Evolutionary conservation across 2,888 invertebrate genomes (phyloP).

Genomic region (Leuctra nigra): DNA sequence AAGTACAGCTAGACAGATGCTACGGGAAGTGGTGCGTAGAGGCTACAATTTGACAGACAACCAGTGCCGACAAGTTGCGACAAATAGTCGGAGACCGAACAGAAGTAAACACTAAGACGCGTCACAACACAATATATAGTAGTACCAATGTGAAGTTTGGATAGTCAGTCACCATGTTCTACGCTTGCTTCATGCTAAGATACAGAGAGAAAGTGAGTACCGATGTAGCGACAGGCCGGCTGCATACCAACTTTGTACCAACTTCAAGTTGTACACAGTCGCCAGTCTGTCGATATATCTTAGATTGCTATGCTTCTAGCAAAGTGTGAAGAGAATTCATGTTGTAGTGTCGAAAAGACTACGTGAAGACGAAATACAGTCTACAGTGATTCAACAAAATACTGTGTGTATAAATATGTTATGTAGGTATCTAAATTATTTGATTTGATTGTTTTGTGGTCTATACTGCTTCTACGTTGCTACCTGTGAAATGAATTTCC

Average conservation of each 20-base stretch:
- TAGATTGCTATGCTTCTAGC: too few species aligned
- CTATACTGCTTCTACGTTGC: constrained; percentile 5
- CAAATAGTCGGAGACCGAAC: not conserved
- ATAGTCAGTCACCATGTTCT: constrained; percentile 63
- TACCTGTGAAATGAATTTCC: too few species aligned
- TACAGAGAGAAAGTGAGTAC: constrained; percentile 14
- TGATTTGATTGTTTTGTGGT: constrained; percentile 5
- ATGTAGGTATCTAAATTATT: not conserved
- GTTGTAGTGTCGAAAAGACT: not conserved
- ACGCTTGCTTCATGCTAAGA: constrained; percentile 27
- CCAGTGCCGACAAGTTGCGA: not conserved
- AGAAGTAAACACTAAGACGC: not conserved
- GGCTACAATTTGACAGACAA: not conserved
- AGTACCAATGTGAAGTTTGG: constrained; percentile 48
- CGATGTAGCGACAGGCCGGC: too few species aligned
- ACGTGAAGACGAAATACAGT: too few species aligned
- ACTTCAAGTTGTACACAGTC: too few species aligned
- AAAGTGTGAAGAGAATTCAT: not conserved
- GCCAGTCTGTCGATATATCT: too few species aligned
- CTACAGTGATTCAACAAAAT: too few species aligned
- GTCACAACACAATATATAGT: constrained; percentile 30
- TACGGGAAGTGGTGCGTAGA: not conserved
- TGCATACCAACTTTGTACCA: too few species aligned
- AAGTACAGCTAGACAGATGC: not conserved
- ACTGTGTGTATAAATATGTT: too few species aligned